Conservation (phyloP, 2,113 vertebrate genomes). For the Chaetura pelagica region DNA sequence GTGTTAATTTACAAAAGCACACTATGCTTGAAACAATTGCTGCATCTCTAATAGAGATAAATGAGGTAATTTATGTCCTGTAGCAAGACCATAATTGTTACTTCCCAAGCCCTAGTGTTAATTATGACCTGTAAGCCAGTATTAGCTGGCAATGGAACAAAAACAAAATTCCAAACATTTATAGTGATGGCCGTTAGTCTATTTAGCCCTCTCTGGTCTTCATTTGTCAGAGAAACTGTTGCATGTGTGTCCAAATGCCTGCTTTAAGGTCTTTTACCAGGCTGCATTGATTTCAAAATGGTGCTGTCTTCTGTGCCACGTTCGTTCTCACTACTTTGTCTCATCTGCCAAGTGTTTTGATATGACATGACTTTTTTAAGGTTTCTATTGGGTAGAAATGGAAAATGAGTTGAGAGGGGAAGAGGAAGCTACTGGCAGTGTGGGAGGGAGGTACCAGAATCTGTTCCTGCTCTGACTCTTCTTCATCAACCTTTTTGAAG, state of each 20-base stretch:
- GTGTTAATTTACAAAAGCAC: not conserved
- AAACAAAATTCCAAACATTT: constrained; percentile 17
- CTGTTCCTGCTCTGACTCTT: not conserved
- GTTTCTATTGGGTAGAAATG: not conserved
- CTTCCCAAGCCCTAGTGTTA: constrained; percentile 13
- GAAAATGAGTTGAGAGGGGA: not conserved
- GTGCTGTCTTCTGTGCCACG: not conserved
- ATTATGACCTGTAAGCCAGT: constrained; percentile 36
- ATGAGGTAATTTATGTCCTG: constrained; percentile 38
- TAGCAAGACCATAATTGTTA: constrained; percentile 44
- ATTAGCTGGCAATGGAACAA: constrained; percentile 3
- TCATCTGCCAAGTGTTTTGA: not conserved
- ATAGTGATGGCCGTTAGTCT: not conserved
- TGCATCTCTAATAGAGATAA: constrained; percentile 47
- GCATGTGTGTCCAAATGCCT: not conserved
- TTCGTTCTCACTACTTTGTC: not conserved
- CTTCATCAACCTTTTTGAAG: not conserved
- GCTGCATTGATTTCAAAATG: not conserved
- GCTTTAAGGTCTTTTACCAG: not conserved
- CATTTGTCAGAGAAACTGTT: constrained; percentile 32
- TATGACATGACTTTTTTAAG: not conserved
- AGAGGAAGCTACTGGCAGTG: not conserved
- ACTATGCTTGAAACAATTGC: constrained; percentile 4
- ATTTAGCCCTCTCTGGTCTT: not conserved
- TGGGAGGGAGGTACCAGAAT: not conserved